phyloP scores from a whole-genome alignment of 2,888 invertebrate genomes.

The Gibbula magus region DNA sequence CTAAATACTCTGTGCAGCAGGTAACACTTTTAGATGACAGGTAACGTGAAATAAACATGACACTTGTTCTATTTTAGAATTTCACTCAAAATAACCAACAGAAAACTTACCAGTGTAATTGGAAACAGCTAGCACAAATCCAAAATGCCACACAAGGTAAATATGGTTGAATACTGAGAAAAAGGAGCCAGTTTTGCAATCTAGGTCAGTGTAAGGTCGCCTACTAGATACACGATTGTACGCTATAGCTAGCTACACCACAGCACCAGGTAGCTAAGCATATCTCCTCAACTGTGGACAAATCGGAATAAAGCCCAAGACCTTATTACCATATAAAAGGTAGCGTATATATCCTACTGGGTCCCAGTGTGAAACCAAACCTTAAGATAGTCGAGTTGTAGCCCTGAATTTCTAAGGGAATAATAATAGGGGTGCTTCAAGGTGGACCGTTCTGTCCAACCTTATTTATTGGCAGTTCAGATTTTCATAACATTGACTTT shows the following conservation, averaged over 20 bases:
- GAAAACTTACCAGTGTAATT: not conserved
- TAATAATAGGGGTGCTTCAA: not conserved
- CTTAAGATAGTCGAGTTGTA: too few species aligned
- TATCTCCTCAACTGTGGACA: not conserved
- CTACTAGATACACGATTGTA: not conserved
- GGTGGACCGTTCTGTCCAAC: not conserved
- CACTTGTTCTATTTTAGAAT: too few species aligned
- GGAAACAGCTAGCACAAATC: not conserved
- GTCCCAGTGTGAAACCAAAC: not conserved
- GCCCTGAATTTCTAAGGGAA: not conserved
- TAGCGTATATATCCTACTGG: not conserved
- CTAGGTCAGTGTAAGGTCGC: conserved; percentile 4
- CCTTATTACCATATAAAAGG: conserved; percentile 13
- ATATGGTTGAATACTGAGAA: not conserved
- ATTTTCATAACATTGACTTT: not conserved
- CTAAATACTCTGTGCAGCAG: too few species aligned
- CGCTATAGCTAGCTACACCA: not conserved
- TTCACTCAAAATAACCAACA: not conserved
- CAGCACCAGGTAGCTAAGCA: not conserved
- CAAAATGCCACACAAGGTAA: conserved; percentile 12
- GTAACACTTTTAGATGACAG: too few species aligned
- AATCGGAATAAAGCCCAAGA: conserved; percentile 12
- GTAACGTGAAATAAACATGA: too few species aligned
- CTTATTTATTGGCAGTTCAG: not conserved
- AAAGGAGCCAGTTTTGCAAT: not conserved